Evolutionary conservation across 2,113 vertebrate genomes (phyloP).

Genomic region (Okapia johnstoni): DNA sequence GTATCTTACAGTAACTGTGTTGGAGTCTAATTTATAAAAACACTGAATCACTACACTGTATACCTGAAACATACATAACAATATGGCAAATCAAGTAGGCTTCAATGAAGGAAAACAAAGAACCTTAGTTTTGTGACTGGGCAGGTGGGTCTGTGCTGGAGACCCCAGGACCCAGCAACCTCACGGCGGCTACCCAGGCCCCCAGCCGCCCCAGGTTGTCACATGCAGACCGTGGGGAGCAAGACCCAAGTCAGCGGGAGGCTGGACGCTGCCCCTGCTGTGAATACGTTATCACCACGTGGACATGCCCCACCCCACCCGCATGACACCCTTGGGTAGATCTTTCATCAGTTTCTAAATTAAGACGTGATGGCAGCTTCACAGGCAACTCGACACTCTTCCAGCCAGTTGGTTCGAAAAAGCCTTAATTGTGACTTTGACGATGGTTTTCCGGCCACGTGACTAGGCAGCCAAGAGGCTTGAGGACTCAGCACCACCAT

Average conservation of each 20-base stretch:
- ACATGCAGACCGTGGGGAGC: neutral
- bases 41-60: neutral
- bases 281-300: neutral
- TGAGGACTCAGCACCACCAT: neutral
- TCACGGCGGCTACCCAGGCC: neutral
- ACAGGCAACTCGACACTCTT: neutral
- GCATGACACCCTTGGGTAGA: neutral
- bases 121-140: neutral
- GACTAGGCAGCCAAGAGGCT: neutral
- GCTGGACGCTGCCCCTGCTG: neutral
- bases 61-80: neutral
- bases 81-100: neutral
- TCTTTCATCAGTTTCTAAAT: neutral
- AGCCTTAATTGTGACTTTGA: neutral
- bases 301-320: neutral
- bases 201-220: neutral
- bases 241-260: too few relatives aligned
- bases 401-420: neutral
- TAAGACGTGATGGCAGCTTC: neutral
- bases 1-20: too few relatives aligned
- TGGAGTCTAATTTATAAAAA: neutral
- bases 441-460: neutral
- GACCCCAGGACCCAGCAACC: neutral
- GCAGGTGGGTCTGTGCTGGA: neutral
- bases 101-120: neutral